These are phyloP conservation scores for Lontra canadensis DNA, from an alignment of 2,113 vertebrate genomes.

Conservation along the genomic window DNA sequence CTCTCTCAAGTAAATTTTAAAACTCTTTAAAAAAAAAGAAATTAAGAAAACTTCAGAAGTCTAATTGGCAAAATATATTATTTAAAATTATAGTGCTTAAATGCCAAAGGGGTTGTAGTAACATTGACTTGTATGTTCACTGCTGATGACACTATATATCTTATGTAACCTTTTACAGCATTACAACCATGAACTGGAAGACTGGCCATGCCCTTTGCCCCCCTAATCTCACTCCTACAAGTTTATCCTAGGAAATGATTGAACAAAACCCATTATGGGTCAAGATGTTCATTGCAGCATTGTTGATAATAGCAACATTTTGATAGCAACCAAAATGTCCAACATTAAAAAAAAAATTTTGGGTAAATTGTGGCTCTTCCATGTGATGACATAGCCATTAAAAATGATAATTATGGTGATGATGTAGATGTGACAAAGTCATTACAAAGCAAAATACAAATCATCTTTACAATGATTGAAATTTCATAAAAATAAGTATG, in stretches of 20 bases:
- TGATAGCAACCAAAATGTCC: neutral
- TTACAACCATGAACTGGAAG: neutral
- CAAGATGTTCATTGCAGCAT: neutral
- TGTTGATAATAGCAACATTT: neutral
- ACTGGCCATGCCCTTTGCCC: neutral
- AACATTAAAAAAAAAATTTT: neutral
- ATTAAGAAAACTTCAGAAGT: neutral
- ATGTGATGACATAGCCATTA: neutral
- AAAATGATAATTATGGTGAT: neutral
- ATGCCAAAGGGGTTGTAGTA: neutral
- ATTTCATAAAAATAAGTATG: neutral
- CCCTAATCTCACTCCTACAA: neutral
- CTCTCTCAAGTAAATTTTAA: neutral
- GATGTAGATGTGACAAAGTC: neutral
- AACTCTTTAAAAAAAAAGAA: neutral
- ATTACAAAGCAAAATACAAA: neutral
- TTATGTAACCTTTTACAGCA: neutral
- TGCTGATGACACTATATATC: neutral
- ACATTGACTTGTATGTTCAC: neutral
- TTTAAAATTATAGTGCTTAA: slow-evolving; percentile 8
- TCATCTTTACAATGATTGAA: neutral
- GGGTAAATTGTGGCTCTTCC: neutral
- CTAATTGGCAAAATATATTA: neutral
- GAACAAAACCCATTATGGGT: neutral
- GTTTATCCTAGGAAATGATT: neutral